A percentile compares a stretch with the other conserved stretches of the same genome.
Evolutionary conservation across 2,888 invertebrate species (phyloP).

Genomic region (Aphrophora alni): DNA sequence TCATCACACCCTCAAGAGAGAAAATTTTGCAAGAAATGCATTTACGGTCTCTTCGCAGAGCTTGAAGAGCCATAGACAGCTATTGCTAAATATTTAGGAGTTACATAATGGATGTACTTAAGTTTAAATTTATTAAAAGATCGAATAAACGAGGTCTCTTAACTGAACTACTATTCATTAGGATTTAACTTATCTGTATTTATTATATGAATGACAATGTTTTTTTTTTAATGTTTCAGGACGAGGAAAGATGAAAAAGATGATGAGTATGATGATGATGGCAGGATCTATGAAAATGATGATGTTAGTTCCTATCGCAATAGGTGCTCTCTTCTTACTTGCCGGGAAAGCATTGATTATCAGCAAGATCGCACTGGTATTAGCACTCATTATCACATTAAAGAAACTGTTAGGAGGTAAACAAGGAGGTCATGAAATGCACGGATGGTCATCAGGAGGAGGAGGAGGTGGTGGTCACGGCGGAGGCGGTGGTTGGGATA

Average conservation of each 20-base stretch:
- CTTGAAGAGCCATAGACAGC: too few species aligned
- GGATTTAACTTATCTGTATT: too few species aligned
- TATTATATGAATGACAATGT: too few species aligned
- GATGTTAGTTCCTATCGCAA: conserved; percentile 78
- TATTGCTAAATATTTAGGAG: too few species aligned
- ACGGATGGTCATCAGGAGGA: conserved; percentile 61
- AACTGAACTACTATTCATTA: too few species aligned
- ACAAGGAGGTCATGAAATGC: conserved; percentile 62
- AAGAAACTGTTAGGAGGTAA: conserved; percentile 75
- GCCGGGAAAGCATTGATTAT: conserved; percentile 88
- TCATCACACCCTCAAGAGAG: too few species aligned
- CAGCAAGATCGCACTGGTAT: conserved; percentile 78
- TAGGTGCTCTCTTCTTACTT: conserved; percentile 79
- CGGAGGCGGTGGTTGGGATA: conserved; percentile 71
- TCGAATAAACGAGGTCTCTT: too few species aligned
- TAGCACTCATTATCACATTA: conserved; percentile 80
- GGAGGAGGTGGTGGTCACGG: conserved; percentile 54
- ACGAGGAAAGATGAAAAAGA: conserved; percentile 86
- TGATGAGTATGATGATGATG: conserved; percentile 93
- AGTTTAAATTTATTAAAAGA: too few species aligned
- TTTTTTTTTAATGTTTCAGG: too few species aligned
- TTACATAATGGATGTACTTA: too few species aligned
- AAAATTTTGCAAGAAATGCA: too few species aligned
- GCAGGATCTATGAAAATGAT: conserved; percentile 85
- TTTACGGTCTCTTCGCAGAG: too few species aligned